Evolutionary conservation across 2,797 vertebrate species (phyloP).

Genomic region (Sparus aurata): DNA sequence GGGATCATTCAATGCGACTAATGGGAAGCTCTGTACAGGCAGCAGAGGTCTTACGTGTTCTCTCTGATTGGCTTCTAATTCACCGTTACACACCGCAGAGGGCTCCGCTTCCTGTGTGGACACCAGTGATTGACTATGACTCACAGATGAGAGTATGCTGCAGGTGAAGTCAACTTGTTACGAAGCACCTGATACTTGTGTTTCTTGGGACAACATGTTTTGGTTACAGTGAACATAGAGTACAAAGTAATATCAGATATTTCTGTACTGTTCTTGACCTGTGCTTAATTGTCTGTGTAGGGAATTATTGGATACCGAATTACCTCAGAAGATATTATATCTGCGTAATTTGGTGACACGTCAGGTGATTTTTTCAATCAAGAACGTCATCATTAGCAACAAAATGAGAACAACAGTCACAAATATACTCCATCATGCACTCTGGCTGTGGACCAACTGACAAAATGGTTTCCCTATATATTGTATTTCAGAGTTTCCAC

Average conservation of each 20-base stretch:
- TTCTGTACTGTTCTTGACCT: background rate
- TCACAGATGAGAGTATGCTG: constrained; percentile 24
- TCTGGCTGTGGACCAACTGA: background rate
- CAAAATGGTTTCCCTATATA: background rate
- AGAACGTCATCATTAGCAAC: background rate
- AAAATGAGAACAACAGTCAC: background rate
- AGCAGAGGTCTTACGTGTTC: constrained; percentile 82
- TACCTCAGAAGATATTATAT: background rate
- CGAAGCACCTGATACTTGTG: background rate
- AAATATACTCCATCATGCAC: background rate
- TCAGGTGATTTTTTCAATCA: background rate
- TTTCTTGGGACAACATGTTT: background rate
- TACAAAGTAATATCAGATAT: background rate
- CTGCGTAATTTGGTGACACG: background rate
- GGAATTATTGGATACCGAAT: background rate
- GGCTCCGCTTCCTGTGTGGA: constrained; percentile 80
- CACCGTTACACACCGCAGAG: constrained; percentile 64
- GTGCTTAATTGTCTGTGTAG: background rate
- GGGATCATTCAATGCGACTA: constrained; percentile 25
- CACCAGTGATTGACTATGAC: constrained; percentile 65
- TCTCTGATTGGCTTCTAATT: constrained; percentile 74
- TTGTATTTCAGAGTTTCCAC: background rate
- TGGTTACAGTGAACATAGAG: background rate
- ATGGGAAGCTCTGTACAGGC: constrained; percentile 50
- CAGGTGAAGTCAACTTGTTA: constrained; percentile 5